These are phyloP conservation scores for Tetragonula carbonaria DNA, from an alignment of 2,888 invertebrate species.

Conservation along the genomic window DNA sequence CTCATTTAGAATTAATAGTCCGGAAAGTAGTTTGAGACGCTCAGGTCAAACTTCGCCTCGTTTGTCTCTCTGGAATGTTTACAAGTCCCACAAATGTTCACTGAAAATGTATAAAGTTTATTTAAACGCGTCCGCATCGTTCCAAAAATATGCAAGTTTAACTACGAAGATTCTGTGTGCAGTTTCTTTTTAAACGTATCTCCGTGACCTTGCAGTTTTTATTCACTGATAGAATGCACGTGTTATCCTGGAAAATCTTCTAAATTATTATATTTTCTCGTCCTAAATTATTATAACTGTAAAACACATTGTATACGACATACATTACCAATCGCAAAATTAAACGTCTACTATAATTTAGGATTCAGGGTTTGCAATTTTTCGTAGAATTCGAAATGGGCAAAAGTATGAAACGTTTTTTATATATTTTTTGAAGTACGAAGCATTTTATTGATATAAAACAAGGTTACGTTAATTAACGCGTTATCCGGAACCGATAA, in stretches of 20 bases:
- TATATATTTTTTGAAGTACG: too few species aligned
- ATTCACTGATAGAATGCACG: background rate
- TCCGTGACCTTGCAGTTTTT: background rate
- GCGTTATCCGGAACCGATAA: too few species aligned
- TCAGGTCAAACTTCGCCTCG: background rate
- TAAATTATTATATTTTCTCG: background rate
- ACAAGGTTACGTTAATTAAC: too few species aligned
- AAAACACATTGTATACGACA: too few species aligned
- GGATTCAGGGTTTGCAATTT: background rate
- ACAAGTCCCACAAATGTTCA: slow-evolving; percentile 16
- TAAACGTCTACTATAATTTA: background rate
- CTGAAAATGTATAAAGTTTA: slow-evolving; percentile 14
- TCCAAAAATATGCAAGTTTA: slow-evolving; percentile 4
- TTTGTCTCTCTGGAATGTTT: slow-evolving; percentile 32
- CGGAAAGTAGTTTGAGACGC: slow-evolving; percentile 23
- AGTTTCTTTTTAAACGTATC: background rate
- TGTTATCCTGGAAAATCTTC: background rate
- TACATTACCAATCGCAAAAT: background rate
- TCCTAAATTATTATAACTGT: too few species aligned
- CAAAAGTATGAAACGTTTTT: background rate
- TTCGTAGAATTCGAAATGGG: background rate
- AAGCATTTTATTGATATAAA: too few species aligned
- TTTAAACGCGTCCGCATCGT: slow-evolving; percentile 10
- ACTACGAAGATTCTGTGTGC: background rate
- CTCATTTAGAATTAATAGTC: slow-evolving; percentile 15